phyloP scores from a whole-genome alignment of 2,797 vertebrate genomes.

The Hapalemur alaotrensis region DNA sequence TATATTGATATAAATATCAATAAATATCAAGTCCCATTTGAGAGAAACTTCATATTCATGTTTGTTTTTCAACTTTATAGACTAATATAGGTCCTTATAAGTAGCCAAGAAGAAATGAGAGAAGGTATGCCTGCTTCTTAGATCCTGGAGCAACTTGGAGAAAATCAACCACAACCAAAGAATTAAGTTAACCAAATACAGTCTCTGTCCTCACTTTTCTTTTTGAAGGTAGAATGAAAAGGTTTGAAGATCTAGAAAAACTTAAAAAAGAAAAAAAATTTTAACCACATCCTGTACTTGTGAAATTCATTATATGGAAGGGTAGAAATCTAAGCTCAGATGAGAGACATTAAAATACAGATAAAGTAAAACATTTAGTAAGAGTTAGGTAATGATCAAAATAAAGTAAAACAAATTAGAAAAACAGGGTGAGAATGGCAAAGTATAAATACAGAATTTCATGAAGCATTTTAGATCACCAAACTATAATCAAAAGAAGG shows the following conservation, averaged over 20 bases:
- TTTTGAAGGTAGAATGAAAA: neutral
- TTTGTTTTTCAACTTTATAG: neutral
- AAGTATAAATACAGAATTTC: neutral
- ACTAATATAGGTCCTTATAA: neutral
- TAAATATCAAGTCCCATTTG: neutral
- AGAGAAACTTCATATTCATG: neutral
- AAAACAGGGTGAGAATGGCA: neutral
- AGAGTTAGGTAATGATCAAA: neutral
- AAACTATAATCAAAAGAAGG: neutral
- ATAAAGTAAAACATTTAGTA: neutral
- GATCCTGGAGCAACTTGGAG: neutral
- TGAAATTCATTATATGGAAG: neutral
- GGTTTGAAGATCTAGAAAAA: neutral
- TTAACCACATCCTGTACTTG: neutral
- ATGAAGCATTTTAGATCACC: neutral
- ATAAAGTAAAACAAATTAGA: neutral
- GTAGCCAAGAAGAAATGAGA: neutral
- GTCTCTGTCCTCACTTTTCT: neutral
- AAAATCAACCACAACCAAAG: neutral
- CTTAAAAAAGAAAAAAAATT: neutral
- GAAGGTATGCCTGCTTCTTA: neutral
- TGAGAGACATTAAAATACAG: neutral
- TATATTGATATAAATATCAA: neutral
- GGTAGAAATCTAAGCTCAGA: neutral
- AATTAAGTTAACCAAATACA: neutral